A percentile compares a stretch with the other conserved stretches of the same genome.
Conservation (phyloP, 2,797 vertebrate genomes). For the Aeoliscus strigatus region DNA sequence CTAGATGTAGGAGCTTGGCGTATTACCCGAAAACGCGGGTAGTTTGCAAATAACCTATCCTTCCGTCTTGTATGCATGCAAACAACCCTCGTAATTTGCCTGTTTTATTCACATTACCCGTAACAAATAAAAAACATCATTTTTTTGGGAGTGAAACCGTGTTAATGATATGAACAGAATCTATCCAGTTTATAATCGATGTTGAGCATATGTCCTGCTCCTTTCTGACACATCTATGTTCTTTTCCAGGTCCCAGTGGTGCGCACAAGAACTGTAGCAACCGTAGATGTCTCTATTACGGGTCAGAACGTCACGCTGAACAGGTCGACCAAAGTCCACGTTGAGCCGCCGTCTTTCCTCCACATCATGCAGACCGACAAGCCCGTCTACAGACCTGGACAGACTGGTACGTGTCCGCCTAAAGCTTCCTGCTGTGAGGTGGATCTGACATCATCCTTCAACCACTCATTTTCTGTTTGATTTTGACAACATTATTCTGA, state of each 20-base stretch:
- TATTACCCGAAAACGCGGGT: too few species aligned
- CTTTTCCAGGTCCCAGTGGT: slow-evolving; percentile 70
- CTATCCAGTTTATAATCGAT: neutral
- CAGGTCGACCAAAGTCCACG: slow-evolving; percentile 70
- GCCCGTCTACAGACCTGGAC: slow-evolving; percentile 79
- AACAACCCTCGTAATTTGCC: too few species aligned
- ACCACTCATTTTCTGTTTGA: too few species aligned
- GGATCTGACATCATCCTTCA: too few species aligned
- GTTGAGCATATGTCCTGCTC: neutral
- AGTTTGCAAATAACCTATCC: too few species aligned
- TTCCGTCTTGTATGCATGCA: too few species aligned
- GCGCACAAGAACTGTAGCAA: slow-evolving; percentile 45
- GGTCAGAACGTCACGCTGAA: slow-evolving; percentile 29
- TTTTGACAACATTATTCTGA: too few species aligned
- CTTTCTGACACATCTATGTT: slow-evolving; percentile 12
- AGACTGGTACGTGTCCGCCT: slow-evolving; percentile 69
- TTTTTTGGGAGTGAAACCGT: too few species aligned
- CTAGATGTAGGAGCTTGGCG: too few species aligned
- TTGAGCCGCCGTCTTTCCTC: slow-evolving; percentile 50
- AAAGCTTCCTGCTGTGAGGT: neutral
- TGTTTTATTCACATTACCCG: too few species aligned
- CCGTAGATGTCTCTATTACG: slow-evolving; percentile 53
- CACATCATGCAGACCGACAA: slow-evolving; percentile 79
- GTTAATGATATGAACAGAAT: neutral
- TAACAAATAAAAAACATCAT: too few species aligned